Evolutionary conservation across 2,113 vertebrate genomes (phyloP), one percentile per base, ranked within the genome.

Genomic region (Pollimyrus isidori): DNA sequence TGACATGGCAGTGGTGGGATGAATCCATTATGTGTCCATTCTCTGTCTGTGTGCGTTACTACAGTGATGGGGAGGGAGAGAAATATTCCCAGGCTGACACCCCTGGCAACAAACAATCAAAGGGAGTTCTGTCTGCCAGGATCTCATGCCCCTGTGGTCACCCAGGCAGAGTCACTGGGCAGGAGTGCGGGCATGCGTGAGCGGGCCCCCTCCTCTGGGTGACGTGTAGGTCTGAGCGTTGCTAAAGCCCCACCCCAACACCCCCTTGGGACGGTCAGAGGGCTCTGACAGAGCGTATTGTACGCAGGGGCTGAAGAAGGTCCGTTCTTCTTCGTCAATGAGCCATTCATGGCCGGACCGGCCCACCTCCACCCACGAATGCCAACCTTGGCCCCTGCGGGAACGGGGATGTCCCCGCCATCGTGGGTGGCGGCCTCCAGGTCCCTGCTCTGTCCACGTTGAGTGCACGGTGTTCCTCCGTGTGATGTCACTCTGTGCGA

Each of bases 11-110:
- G 87, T 3, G 35, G 23, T 35, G 42, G 90, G 92, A 93, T 91
- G 95, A 94, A 95, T 94, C 95, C 95, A 95, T 95, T 95, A 94
- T 92, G 94, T 95, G 95, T 94, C 90, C 92, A 95, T 95, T 95
- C 95, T 93, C 95, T 94, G 93, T 92, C 93, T 91, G 39, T 85
- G 62, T 86, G 88, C 87, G 95, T 96, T 92, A 91, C 95, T 94
- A 95, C 89, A 94, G 95, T 93, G 94, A 48, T 84, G 82, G 45
- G 19, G 82, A 23, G 82, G 82, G 45, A 3, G 42, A 35, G 93
- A 93, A 93, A 94, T 94, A 94, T 94, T 93, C 93, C 93, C 69
- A 86, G 50, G 30, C 69, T 89, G 92, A 94, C 93, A 92, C 92
- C 91, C 50, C 21, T 53, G 23, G 21, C 48, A 62, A 82, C 87